Evolutionary conservation across 2,888 invertebrate genomes (phyloP).

Genomic region (Luperina nickerlii): DNA sequence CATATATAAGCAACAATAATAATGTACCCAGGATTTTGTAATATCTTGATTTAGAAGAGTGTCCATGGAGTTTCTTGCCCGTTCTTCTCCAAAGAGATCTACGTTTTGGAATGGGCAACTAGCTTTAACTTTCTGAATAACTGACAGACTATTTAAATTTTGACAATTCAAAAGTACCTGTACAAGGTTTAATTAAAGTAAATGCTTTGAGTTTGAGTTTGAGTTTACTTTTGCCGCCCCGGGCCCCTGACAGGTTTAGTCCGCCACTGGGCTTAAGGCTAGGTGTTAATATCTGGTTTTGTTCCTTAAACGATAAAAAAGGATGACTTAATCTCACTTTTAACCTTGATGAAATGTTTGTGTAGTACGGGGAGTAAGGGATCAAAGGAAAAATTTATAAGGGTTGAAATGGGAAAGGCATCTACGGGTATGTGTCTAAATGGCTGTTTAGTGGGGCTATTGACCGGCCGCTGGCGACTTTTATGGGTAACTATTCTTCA

Average conservation of each 20-base stretch:
- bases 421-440: constrained; percentile 19
- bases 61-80: no score
- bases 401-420: constrained; percentile 32
- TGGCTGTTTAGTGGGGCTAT: constrained; percentile 6
- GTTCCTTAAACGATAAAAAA: constrained; percentile 37
- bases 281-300: constrained; percentile 12
- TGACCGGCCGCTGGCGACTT: constrained; percentile 4
- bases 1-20: no score
- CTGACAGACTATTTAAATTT: no score
- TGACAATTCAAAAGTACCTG: no score
- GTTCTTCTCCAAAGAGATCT: no score
- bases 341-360: constrained; percentile 46
- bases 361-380: constrained; percentile 33
- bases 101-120: no score
- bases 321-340: constrained; percentile 20
- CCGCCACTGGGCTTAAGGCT: background rate
- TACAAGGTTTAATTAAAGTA: no score
- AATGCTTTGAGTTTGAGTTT: no score
- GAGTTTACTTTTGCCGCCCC: no score
- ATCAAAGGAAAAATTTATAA: constrained; percentile 39
- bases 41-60: no score
- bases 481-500: background rate
- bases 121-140: no score
- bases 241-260: background rate
- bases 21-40: no score